Evolutionary conservation across 2,113 vertebrate genomes (phyloP).

Genomic region (Blennius ocellaris): DNA sequence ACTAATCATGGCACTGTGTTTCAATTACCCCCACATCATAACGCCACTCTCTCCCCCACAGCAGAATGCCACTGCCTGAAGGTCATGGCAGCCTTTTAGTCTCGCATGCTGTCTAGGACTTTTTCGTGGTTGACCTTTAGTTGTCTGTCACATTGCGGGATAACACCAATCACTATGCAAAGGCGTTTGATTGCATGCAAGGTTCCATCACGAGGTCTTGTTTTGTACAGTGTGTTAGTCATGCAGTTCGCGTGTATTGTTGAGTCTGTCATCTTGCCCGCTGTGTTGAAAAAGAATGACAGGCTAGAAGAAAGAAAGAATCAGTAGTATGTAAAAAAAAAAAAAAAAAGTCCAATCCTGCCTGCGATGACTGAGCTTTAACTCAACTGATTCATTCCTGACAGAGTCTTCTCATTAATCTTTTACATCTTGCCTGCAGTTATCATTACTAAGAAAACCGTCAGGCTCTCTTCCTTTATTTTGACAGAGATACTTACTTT

Average conservation of each 20-base stretch:
- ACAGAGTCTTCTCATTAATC: constrained; percentile 61
- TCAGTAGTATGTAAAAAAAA: constrained; percentile 1
- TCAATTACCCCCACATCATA: constrained; percentile 67
- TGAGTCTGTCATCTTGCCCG: constrained; percentile 19
- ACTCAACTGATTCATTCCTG: constrained; percentile 49
- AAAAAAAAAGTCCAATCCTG: constrained; percentile 18
- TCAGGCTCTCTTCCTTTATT: constrained; percentile 46
- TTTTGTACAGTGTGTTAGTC: constrained; percentile 27
- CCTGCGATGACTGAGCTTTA: constrained; percentile 30
- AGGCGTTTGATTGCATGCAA: constrained; percentile 36
- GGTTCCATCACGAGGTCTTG: constrained; percentile 38
- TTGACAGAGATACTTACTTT: constrained; percentile 64
- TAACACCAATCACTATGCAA: constrained; percentile 44
- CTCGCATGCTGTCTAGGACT: constrained; percentile 58
- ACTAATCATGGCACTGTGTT: constrained; percentile 57
- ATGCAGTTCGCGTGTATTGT: constrained; percentile 11
- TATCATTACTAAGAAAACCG: constrained; percentile 58
- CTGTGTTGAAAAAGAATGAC: constrained; percentile 11
- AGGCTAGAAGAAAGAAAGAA: constrained; percentile 11
- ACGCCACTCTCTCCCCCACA: constrained; percentile 41
- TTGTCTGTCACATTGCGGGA: constrained; percentile 59
- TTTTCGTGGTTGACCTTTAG: constrained; percentile 74
- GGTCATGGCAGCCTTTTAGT: constrained; percentile 74
- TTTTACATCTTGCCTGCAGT: constrained; percentile 67
- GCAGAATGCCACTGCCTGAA: constrained; percentile 68